Conservation (phyloP, 2,797 vertebrate species). For the Leptodactylus fallax region DNA sequence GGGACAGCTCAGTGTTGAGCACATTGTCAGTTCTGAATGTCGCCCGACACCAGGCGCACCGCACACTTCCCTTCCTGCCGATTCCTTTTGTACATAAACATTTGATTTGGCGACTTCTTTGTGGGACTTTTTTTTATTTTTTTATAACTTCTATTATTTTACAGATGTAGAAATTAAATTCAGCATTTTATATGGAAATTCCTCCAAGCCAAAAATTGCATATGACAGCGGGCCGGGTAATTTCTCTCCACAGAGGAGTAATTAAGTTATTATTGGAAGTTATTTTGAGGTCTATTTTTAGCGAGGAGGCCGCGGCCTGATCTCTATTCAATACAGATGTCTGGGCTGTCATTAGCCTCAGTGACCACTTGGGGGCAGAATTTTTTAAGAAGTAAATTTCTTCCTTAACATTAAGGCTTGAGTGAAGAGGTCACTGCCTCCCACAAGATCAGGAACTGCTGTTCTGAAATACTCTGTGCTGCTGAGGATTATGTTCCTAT, state of each 20-base stretch:
- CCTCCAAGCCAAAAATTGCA: neutral
- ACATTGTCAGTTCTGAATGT: too few relatives aligned
- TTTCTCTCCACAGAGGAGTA: neutral
- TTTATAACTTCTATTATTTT: constrained; percentile 39
- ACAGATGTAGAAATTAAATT: constrained; percentile 46
- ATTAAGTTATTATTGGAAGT: constrained; percentile 14
- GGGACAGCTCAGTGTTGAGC: neutral
- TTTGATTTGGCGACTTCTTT: constrained; percentile 38
- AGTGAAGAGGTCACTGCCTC: neutral
- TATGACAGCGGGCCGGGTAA: neutral
- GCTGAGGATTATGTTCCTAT: neutral
- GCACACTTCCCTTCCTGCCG: constrained; percentile 22
- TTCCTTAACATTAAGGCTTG: neutral
- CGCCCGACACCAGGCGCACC: neutral
- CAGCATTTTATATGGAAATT: constrained; percentile 31
- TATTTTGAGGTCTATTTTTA: constrained; percentile 57
- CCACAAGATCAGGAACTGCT: neutral
- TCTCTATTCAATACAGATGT: neutral
- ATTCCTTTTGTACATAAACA: constrained; percentile 39
- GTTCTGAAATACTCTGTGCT: neutral
- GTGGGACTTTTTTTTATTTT: constrained; percentile 10
- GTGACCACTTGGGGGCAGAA: neutral
- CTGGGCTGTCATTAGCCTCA: neutral
- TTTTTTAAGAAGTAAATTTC: neutral
- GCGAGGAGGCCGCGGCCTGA: neutral